Evolutionary conservation across 2,888 invertebrate species (phyloP), one percentile per base, ranked within the genome.

Genomic region (Ischnus inquisitorius): DNA sequence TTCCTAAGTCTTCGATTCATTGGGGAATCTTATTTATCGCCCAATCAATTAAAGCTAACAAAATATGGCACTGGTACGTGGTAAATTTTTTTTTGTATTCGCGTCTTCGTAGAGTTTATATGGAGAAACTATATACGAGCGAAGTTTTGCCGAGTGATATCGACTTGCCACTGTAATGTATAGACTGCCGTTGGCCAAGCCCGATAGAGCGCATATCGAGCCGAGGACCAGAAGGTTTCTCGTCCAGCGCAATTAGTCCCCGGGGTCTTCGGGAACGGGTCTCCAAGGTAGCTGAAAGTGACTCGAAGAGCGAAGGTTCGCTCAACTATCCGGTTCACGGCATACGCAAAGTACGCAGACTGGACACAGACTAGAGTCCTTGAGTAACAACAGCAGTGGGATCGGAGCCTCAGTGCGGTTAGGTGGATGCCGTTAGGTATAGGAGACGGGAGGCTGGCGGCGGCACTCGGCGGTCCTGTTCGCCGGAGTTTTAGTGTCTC

Each of bases 401-500:
- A 78, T 79, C 60, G 80, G 74, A 64, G 51, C 68, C 67, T 48
- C 62, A 72, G 54, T 82, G 74, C 51, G 79, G 79, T 83, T 85
- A 72, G 84, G 69, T 62, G 74, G 80, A 84, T 79, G 82, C 82
- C 79, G 75, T 82, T 79, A 54, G 65, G 76, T 68, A 60, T 43
- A 68, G 78, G 69, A 64, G 74, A 75, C 51, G 62, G 64, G 64
- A 77, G 69, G 62, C 77, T 19, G 72, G 78, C 80, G 68, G 69
- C 48, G 74, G 72, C 77, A 64, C 69, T 77, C 74, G 83, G 80
- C 60, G 79, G 83, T 78, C 75, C 79, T 82, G 84, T 85, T 85
- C 74, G 79, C 83, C 71, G 90, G 89, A 90, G 91, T 91, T 92
- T 92, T 92, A 92, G 92, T 91, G 92, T 92, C 92, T 92, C 91